Evolutionary conservation across 1,140 invertebrate species (phyloP).

Genomic region (Bombyx mandarina): DNA sequence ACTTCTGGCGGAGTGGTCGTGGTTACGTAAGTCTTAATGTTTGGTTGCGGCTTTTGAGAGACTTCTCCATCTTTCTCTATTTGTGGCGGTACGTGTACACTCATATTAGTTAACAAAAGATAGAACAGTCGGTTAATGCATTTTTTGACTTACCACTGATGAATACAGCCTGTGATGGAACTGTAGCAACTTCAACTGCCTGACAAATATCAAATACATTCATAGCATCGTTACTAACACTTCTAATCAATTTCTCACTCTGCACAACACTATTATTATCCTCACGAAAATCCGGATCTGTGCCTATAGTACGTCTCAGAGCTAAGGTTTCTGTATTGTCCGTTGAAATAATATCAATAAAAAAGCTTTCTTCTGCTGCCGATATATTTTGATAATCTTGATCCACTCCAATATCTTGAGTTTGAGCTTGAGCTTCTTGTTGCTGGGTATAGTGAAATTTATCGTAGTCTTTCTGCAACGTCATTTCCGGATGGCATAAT

Average conservation of each 20-base stretch:
- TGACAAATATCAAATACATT: constrained; percentile 17
- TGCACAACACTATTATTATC: not conserved
- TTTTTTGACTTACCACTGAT: constrained; percentile 33
- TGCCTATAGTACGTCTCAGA: constrained; percentile 35
- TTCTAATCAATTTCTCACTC: constrained; percentile 3
- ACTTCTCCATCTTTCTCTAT: too few relatives aligned
- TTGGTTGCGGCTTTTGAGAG: too few relatives aligned
- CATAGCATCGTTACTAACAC: constrained; percentile 24
- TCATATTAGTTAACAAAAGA: too few relatives aligned
- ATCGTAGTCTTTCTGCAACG: constrained; percentile 5
- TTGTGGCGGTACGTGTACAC: too few relatives aligned
- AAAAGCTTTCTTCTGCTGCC: constrained; percentile 33
- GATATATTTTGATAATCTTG: constrained; percentile 15
- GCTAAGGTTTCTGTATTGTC: constrained; percentile 38
- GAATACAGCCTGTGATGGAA: constrained; percentile 40
- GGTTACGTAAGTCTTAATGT: too few relatives aligned
- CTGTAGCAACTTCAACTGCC: constrained; percentile 13
- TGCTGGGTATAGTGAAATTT: too few relatives aligned
- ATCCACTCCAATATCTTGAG: not conserved
- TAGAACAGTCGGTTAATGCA: too few relatives aligned
- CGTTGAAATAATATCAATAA: constrained; percentile 41
- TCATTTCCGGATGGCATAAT: constrained; percentile 29
- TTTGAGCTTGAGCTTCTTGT: not conserved
- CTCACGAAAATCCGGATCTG: constrained; percentile 20
- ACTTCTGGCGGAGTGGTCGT: too few relatives aligned